Evolutionary conservation across 2,888 invertebrate species (phyloP).

Genomic region (Hetaerina titia): DNA sequence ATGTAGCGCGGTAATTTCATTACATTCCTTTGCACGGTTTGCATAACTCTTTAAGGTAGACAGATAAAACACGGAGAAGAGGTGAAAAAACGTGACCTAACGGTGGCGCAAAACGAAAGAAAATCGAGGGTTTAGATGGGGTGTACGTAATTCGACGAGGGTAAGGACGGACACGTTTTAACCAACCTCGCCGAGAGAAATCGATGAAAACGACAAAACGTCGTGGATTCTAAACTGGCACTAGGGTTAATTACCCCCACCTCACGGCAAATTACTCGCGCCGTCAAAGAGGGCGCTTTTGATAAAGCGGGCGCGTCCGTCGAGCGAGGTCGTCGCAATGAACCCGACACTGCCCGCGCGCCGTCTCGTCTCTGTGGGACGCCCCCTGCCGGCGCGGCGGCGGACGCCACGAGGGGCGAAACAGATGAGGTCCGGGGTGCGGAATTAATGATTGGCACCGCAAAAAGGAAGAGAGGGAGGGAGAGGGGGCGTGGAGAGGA

Average conservation of each 20-base stretch:
- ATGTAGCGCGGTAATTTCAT: no score
- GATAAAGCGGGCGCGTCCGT: neutral
- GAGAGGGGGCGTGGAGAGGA: neutral
- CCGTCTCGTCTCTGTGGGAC: neutral
- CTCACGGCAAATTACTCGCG: neutral
- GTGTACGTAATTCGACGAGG: neutral
- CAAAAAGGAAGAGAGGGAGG: neutral
- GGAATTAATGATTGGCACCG: neutral
- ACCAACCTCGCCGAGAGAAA: neutral
- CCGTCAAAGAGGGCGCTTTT: neutral
- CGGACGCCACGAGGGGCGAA: neutral
- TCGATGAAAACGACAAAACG: neutral
- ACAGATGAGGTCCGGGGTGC: neutral
- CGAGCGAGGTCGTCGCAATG: neutral
- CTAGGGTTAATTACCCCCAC: neutral
- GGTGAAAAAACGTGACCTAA: no score
- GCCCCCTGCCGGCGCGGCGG: neutral
- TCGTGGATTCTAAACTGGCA: neutral
- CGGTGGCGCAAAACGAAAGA: no score
- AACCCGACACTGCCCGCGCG: neutral
- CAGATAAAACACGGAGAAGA: no score
- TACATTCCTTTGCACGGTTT: no score
- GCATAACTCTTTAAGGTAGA: no score
- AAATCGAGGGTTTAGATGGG: no score
- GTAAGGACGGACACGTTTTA: neutral